These are phyloP conservation scores for Myotis davidii DNA, from an alignment of 2,113 vertebrate species.

Conservation along the genomic window DNA sequence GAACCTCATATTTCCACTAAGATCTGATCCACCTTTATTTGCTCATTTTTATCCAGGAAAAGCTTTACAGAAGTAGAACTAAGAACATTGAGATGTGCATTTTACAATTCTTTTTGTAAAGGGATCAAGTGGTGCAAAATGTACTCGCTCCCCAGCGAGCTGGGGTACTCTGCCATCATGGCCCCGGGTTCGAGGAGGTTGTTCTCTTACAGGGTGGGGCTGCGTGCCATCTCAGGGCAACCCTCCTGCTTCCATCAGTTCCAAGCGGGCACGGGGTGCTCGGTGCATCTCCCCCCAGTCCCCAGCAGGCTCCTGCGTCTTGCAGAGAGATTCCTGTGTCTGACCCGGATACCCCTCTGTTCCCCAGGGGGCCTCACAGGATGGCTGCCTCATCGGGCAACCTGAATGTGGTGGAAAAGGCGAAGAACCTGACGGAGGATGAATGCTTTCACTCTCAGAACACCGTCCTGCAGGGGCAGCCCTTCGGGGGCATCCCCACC, in stretches of 20 bases:
- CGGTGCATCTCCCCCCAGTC: neutral
- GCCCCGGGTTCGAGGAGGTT: neutral
- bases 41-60: neutral
- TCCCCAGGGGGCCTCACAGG: slow-evolving; percentile 37
- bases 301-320: neutral
- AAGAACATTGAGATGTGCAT: neutral
- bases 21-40: neutral
- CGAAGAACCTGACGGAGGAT: slow-evolving; percentile 85
- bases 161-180: fast-evolving
- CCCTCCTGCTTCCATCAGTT: neutral
- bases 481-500: slow-evolving; percentile 94
- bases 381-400: slow-evolving; percentile 67
- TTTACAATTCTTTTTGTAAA: neutral
- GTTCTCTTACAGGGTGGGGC: neutral
- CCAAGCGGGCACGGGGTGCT: neutral
- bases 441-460: slow-evolving; percentile 92
- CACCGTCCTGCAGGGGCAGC: slow-evolving; percentile 95
- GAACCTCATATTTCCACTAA: neutral
- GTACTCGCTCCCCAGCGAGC: neutral
- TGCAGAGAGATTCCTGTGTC: neutral
- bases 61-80: neutral
- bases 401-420: slow-evolving; percentile 74
- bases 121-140: neutral
- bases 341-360: slow-evolving; percentile 35
- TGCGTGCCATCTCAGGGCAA: fast-evolving